A percentile compares a stretch with the other conserved stretches of the same genome.
Evolutionary conservation across 2,888 invertebrate genomes (phyloP).

Genomic region (Ganaspis brasiliensis): DNA sequence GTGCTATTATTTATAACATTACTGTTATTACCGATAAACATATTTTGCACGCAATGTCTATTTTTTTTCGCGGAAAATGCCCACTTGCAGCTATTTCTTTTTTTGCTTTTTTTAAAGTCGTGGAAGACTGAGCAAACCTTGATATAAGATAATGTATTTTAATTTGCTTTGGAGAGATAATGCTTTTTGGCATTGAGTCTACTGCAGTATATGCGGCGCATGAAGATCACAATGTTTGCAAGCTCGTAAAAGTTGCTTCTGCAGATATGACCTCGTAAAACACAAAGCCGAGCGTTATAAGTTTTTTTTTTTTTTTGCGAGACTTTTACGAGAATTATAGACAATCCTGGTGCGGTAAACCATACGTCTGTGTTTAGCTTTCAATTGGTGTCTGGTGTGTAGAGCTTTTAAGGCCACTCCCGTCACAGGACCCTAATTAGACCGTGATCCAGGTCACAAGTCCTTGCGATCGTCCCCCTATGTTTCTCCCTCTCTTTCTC

Average conservation of each 20-base stretch:
- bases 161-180: not conserved
- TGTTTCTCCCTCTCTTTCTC: conserved; percentile 7
- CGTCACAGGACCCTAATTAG: conserved; percentile 35
- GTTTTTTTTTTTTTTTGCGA: not conserved
- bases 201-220: not conserved
- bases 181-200: not conserved
- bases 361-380: conserved; percentile 18
- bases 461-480: conserved; percentile 34
- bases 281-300: not conserved
- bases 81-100: too few relatives aligned
- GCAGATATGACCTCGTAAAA: conserved; percentile 29
- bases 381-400: conserved; percentile 36
- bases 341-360: conserved; percentile 24
- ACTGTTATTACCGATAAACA: too few relatives aligned
- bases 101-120: too few relatives aligned
- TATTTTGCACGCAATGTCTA: too few relatives aligned
- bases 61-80: too few relatives aligned
- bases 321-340: conserved; percentile 25
- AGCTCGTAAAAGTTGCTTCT: conserved; percentile 18
- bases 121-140: too few relatives aligned
- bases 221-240: conserved; percentile 21
- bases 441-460: conserved; percentile 37
- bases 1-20: too few relatives aligned
- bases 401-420: conserved; percentile 42
- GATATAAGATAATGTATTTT: not conserved